Conservation (phyloP, 2,888 invertebrate genomes). For the Perizoma affinitatum region DNA sequence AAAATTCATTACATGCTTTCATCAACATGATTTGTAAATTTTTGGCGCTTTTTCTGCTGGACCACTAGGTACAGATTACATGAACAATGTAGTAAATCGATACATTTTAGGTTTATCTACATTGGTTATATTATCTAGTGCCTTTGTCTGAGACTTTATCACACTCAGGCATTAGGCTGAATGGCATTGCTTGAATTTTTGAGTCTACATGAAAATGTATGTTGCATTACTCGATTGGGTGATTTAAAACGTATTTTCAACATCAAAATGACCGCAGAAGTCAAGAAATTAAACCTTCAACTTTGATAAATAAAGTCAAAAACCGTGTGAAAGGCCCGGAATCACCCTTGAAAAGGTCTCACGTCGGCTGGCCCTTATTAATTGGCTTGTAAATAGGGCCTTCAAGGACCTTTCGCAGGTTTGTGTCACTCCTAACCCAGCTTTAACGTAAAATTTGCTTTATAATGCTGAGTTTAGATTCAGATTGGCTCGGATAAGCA, state of each 20-base stretch:
- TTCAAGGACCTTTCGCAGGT: constrained; percentile 22
- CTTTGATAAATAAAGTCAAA: constrained; percentile 17
- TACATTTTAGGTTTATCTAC: too few relatives aligned
- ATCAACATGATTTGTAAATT: too few relatives aligned
- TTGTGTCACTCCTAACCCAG: neutral
- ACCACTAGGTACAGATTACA: too few relatives aligned
- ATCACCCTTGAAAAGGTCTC: constrained; percentile 33
- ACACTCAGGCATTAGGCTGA: too few relatives aligned
- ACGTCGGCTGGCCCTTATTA: constrained; percentile 40
- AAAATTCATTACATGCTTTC: too few relatives aligned
- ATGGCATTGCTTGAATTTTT: neutral
- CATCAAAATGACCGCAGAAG: constrained; percentile 13
- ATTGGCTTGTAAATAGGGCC: constrained; percentile 46
- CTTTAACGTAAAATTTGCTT: neutral
- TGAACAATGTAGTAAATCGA: too few relatives aligned
- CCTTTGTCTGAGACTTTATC: too few relatives aligned
- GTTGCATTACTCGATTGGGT: neutral
- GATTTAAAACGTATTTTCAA: constrained; percentile 3
- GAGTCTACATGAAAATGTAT: neutral
- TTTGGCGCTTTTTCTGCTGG: too few relatives aligned
- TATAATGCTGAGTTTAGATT: neutral
- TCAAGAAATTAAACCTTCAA: neutral
- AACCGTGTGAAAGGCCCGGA: constrained; percentile 16
- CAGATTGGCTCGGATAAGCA: neutral
- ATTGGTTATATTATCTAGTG: too few relatives aligned